Evolutionary conservation across 2,113 vertebrate species (phyloP), one percentile per base, ranked within the genome.

Genomic region (Ifrita kowaldi): DNA sequence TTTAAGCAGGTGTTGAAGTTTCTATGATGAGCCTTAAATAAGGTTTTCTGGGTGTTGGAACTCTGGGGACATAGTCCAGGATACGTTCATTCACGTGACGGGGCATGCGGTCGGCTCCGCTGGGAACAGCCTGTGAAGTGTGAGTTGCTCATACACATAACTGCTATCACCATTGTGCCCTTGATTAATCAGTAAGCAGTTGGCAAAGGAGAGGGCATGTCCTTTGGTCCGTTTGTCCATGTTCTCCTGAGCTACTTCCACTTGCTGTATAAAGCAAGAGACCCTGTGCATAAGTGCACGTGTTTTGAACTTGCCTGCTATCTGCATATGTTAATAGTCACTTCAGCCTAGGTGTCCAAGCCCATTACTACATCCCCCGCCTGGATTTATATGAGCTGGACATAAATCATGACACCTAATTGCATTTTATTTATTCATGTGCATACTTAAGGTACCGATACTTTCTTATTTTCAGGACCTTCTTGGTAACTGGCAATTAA

Each of bases 241-340:
- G 65, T 57, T 70, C 56, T 87, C 47, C 89, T 67, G 18, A 75
- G 52, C 60, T 77, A 5, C 56, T 91, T 81, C 35, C 52, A 16
- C 69, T 87, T 42, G 39, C 60, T 64, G 57, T 26, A 9, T 63
- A 20, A 39, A 78, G 47, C 7, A 12, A 39, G 46, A 84, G 63
- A 18, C 18, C 5, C 21, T 20, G 33, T 30, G 33, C 0, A 0
- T 18, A 2, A 1, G 23, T 15, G 42, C 60, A 33, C 4, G 9
- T 41, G 55, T 59, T 24, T 46, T 41, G 50, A 44, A 8, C 1
- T 5, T 74, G 60, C 26, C 64, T 28, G 37, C 44, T 44, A 11
- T 50, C 37, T 30, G 63, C 28, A 13, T 26, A 0, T 1, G 49
- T 15, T 14, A 3, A 63, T 30, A 39, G 24, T 35, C 2, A 0